A percentile compares a stretch with the other conserved stretches of the same genome.
phyloP scores from a whole-genome alignment of 2,797 vertebrate genomes.

The Hyperoplus lanceolatus region DNA sequence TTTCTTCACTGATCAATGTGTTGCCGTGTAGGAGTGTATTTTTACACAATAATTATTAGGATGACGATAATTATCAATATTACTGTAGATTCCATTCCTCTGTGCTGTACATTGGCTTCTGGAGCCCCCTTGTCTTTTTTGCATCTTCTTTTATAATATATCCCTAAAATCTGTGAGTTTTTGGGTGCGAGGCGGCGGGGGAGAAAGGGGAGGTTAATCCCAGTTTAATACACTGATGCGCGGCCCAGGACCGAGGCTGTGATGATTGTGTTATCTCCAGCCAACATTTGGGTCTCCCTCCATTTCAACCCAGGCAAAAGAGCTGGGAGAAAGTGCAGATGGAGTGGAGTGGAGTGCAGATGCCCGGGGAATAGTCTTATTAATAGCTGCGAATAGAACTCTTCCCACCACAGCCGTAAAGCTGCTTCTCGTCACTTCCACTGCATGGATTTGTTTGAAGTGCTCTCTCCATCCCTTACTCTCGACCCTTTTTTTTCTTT shows the following conservation, averaged over 20 bases:
- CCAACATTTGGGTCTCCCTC: conserved; percentile 93
- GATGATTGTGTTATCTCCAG: conserved; percentile 92
- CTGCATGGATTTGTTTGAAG: conserved; percentile 92
- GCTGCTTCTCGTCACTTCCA: conserved; percentile 88
- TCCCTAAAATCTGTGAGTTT: conserved; percentile 83
- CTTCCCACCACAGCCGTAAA: conserved; percentile 87
- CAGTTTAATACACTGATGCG: conserved; percentile 90
- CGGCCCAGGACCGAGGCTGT: conserved; percentile 89
- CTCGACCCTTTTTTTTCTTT: conserved; percentile 74
- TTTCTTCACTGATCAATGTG: background rate
- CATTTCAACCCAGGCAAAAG: conserved; percentile 90
- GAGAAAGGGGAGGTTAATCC: conserved; percentile 91
- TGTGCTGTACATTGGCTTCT: conserved; percentile 34
- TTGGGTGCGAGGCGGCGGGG: conserved; percentile 81
- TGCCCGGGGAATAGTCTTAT: conserved; percentile 92
- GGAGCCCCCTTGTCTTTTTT: conserved; percentile 33
- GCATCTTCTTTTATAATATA: conserved; percentile 50
- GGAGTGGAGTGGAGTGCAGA: conserved; percentile 81
- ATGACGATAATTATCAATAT: conserved; percentile 4
- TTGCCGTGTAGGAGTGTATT: background rate
- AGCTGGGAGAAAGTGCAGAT: conserved; percentile 88
- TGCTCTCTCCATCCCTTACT: conserved; percentile 84
- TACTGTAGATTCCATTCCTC: conserved; percentile 1
- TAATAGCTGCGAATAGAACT: conserved; percentile 90
- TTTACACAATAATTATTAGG: conserved; percentile 1